Conservation (phyloP, 2,888 invertebrate species). For the Morpho deidamia region DNA sequence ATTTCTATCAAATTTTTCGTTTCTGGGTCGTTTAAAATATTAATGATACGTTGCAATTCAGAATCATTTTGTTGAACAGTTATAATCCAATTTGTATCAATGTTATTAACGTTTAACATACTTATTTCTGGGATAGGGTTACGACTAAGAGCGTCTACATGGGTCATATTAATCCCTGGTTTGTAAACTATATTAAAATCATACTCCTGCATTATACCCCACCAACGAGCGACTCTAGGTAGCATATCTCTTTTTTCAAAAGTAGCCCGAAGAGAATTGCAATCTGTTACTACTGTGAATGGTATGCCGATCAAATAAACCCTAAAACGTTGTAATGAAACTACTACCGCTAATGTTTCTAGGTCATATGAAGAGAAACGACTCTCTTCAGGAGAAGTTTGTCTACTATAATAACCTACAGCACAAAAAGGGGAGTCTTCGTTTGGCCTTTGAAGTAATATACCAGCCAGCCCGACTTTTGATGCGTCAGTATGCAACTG, state of each 20-base stretch:
- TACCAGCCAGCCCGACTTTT: not conserved
- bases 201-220: slow-evolving; percentile 25
- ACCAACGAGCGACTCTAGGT: slow-evolving; percentile 27
- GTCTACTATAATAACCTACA: slow-evolving; percentile 15
- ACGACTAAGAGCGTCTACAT: slow-evolving; percentile 22
- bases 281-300: slow-evolving; percentile 24
- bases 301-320: slow-evolving; percentile 21
- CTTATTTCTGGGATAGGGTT: not conserved
- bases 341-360: slow-evolving; percentile 24
- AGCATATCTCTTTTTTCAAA: slow-evolving; percentile 11
- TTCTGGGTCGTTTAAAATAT: slow-evolving; percentile 5
- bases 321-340: slow-evolving; percentile 20
- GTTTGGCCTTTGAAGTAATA: not conserved
- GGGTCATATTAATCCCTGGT: slow-evolving; percentile 21
- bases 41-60: no score
- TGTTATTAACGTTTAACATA: not conserved
- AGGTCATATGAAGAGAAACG: slow-evolving; percentile 17
- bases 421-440: not conserved
- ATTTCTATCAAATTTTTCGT: slow-evolving; percentile 12
- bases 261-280: slow-evolving; percentile 24
- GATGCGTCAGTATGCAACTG: slow-evolving; percentile 4
- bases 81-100: no score
- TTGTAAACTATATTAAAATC: slow-evolving; percentile 24
- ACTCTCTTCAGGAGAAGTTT: slow-evolving; percentile 17
- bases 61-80: no score